Evolutionary conservation across 2,797 vertebrate genomes (phyloP).

Genomic region (Streptopelia turtur): DNA sequence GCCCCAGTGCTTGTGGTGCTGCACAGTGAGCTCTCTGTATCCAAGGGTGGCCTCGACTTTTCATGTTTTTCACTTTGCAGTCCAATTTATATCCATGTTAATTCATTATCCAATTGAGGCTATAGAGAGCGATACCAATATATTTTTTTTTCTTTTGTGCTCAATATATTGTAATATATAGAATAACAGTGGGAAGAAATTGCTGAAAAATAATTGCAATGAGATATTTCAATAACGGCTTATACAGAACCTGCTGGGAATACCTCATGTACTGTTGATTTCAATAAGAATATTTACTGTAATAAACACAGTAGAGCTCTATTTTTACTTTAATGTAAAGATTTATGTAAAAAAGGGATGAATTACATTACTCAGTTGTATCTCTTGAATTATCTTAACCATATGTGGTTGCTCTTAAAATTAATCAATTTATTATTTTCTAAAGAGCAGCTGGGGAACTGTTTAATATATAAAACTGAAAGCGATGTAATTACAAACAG

Average conservation of each 20-base stretch:
- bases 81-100: background rate
- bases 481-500: slow-evolving; percentile 59
- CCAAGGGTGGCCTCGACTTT: background rate
- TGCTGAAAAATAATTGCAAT: slow-evolving; percentile 51
- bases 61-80: background rate
- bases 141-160: slow-evolving; percentile 24
- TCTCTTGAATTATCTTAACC: slow-evolving; percentile 61
- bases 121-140: background rate
- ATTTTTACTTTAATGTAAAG: slow-evolving; percentile 61
- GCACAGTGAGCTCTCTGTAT: background rate
- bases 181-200: slow-evolving; percentile 43
- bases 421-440: slow-evolving; percentile 73
- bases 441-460: slow-evolving; percentile 56
- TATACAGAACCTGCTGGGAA: slow-evolving; percentile 23
- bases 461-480: slow-evolving; percentile 56
- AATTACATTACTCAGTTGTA: slow-evolving; percentile 21
- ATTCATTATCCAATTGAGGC: background rate
- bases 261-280: slow-evolving; percentile 31
- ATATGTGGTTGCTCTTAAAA: slow-evolving; percentile 64
- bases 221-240: slow-evolving; percentile 41
- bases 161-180: background rate
- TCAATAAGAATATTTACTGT: slow-evolving; percentile 33
- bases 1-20: background rate
- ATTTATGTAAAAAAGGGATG: slow-evolving; percentile 12
- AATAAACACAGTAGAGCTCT: slow-evolving; percentile 36